Conservation (phyloP, 2,113 vertebrate species). For the Tachycineta bicolor region DNA sequence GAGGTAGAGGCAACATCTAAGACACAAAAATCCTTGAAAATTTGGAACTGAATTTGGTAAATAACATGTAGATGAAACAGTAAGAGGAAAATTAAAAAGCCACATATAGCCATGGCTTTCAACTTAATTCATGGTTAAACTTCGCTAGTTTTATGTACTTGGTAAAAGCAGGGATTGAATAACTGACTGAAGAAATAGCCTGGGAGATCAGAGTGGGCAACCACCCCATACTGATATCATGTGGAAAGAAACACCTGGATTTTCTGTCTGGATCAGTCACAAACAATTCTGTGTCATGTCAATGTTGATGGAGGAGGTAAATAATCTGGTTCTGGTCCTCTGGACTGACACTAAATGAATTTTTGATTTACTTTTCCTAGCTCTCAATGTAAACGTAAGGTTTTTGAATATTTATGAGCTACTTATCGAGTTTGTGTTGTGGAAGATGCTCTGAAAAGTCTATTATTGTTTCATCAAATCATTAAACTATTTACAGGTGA, state of each 20-base stretch:
- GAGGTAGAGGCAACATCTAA: not conserved
- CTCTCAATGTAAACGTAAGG: not conserved
- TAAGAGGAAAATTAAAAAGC: not conserved
- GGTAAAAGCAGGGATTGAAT: not conserved
- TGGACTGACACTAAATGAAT: not conserved
- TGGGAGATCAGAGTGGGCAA: not conserved
- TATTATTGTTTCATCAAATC: not conserved
- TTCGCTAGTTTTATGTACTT: not conserved
- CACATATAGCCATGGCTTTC: not conserved
- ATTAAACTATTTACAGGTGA: not conserved
- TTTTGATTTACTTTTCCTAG: not conserved
- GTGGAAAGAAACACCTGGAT: not conserved
- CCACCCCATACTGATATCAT: no score
- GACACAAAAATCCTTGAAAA: not conserved
- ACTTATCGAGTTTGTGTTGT: not conserved
- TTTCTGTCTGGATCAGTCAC: not conserved
- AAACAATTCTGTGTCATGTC: not conserved
- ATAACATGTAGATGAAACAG: not conserved
- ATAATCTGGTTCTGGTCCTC: not conserved
- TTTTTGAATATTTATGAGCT: not conserved
- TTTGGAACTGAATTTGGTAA: not conserved
- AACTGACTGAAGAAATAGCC: not conserved
- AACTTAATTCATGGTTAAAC: not conserved
- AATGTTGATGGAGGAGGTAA: not conserved
- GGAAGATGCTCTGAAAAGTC: not conserved